Evolutionary conservation across 1,140 invertebrate species (phyloP), one percentile per base, ranked within the genome.

Genomic region (Aporrectodea caliginosa): DNA sequence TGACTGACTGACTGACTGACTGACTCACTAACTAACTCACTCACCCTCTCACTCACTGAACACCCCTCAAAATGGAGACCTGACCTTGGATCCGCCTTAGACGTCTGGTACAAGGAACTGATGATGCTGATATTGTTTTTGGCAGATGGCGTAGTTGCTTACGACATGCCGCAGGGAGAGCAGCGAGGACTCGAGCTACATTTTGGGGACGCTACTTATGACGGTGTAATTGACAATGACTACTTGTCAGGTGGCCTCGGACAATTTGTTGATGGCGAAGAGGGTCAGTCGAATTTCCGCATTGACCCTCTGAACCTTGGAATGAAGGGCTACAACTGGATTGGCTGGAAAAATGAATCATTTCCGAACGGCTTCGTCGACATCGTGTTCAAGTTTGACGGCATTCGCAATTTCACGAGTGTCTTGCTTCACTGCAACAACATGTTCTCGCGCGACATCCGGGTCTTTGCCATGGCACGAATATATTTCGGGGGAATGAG

Each of bases 181-280:
- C 90, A 90, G 79, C 89, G 93, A 73, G 92, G 91, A 75, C 92
- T 89, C 85, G 87, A 93, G 82, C 92, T 94, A 83, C 93, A 97
- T 86, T 91, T 98, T 69, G 94, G 93, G 80, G 97, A 98, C 87
- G 92, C 93, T 82, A 94, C 93, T 58, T 99, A 98, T 89, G 97
- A 98, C 88, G 96, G 97, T 0, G 32, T 31, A 27, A 30, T 35
- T 29, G 31, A 78, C 43, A 43, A 81, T 69, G 76, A 81, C 33
- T 75, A 69, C 35, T 90, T 95, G 77, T 88, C 90, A 22, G 91
- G 92, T 70, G 95, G 95, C 30, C 88, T 97, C 1, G 96, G 96
- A 27, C 93, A 95, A 85, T 90, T 98, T 77, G 93, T 92, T 27
- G 95, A 97, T 86, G 95, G 95, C 16, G 91, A 84, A 33, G 82